Conservation (phyloP, 2,797 vertebrate genomes). For the Ctenopoma kingsleyae region DNA sequence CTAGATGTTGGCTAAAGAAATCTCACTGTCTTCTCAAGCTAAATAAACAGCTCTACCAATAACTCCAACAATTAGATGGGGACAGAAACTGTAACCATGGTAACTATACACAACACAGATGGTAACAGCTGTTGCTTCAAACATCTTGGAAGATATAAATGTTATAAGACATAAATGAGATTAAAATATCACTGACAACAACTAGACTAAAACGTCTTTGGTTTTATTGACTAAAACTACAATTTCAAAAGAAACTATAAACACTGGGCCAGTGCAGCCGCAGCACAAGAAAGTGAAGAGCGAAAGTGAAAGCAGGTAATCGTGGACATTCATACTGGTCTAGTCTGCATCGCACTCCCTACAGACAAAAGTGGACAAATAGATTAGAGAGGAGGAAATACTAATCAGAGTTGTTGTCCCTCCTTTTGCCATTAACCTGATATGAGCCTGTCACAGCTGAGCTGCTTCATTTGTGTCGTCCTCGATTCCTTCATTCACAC, state of each 20-base stretch:
- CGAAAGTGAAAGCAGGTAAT: slow-evolving; percentile 71
- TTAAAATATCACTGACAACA: no score
- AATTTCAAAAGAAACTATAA: neutral
- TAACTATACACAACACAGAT: no score
- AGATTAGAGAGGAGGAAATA: slow-evolving; percentile 57
- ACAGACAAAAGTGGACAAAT: slow-evolving; percentile 62
- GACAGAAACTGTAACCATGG: no score
- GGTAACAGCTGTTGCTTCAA: no score
- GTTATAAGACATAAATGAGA: no score
- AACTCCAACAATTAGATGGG: no score
- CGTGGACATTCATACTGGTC: slow-evolving; percentile 49
- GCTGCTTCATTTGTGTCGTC: slow-evolving; percentile 45
- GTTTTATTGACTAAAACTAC: no score
- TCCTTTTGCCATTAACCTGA: slow-evolving; percentile 62
- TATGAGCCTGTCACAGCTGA: slow-evolving; percentile 29
- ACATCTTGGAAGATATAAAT: no score
- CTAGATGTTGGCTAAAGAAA: no score
- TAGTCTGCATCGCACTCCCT: slow-evolving; percentile 3
- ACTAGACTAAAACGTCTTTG: neutral
- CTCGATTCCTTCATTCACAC: slow-evolving; percentile 26
- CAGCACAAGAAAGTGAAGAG: slow-evolving; percentile 51
- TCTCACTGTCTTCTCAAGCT: no score
- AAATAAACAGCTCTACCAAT: no score
- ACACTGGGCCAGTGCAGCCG: slow-evolving; percentile 22
- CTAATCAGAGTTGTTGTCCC: slow-evolving; percentile 58